Conservation (phyloP, 1,140 invertebrate genomes). For the Brachionus koreanus region DNA sequence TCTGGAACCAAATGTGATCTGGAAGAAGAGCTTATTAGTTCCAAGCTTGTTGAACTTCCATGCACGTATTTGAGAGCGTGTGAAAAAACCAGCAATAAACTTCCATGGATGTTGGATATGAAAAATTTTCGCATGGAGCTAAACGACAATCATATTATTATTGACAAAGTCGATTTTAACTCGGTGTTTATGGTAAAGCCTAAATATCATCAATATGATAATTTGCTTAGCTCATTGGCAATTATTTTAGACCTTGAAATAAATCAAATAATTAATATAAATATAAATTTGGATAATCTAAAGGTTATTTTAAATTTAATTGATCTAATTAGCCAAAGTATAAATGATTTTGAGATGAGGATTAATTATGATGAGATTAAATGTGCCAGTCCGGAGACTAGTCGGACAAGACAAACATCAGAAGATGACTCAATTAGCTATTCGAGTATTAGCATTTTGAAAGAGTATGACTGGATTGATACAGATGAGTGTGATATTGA, state of each 20-base stretch:
- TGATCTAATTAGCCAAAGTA: background rate
- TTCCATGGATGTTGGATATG: conserved; percentile 18
- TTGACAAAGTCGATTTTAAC: conserved; percentile 6
- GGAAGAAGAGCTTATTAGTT: conserved; percentile 15
- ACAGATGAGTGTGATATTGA: conserved; percentile 7
- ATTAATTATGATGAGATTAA: background rate
- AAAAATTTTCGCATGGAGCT: background rate
- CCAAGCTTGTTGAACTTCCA: background rate
- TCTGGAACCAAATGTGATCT: conserved; percentile 38
- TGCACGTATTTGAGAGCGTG: conserved; percentile 35
- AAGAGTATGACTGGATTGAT: conserved; percentile 24
- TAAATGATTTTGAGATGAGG: background rate
- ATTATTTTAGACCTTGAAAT: conserved; percentile 20
- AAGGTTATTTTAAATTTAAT: background rate
- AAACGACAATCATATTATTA: background rate
- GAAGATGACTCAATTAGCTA: conserved; percentile 11
- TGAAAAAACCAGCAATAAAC: conserved; percentile 42
- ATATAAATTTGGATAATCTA: background rate
- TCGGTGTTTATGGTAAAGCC: conserved; percentile 4
- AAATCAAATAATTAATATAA: background rate
- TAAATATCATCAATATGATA: conserved; percentile 35
- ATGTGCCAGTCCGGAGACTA: background rate
- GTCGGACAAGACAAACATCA: background rate
- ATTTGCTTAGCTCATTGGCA: conserved; percentile 41
- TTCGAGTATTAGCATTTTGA: conserved; percentile 9